A percentile compares a stretch with the other conserved stretches of the same genome.
Evolutionary conservation across 2,797 vertebrate species (phyloP).

Genomic region (Hippoglossus hippoglossus): DNA sequence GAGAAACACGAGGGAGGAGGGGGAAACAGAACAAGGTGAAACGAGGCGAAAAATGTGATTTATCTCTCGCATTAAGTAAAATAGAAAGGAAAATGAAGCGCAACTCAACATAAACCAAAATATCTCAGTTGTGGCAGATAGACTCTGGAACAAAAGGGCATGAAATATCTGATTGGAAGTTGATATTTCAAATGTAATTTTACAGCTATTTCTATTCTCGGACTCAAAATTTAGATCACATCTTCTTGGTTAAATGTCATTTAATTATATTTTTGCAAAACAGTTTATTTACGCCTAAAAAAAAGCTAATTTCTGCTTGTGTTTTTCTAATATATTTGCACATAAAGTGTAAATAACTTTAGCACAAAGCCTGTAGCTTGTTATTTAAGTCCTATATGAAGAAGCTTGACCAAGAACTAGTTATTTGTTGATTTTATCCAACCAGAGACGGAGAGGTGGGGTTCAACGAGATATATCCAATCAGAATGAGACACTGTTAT

Average conservation of each 20-base stretch:
- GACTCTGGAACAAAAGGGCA: neutral
- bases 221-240: neutral
- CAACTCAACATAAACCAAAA: neutral
- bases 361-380: neutral
- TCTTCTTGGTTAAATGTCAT: neutral
- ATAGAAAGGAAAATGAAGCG: conserved; percentile 3
- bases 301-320: neutral
- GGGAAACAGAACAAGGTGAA: neutral
- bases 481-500: conserved; percentile 8
- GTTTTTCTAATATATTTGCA: neutral
- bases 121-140: neutral
- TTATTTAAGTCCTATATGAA: neutral
- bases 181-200: neutral
- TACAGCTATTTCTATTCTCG: neutral
- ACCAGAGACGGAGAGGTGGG: neutral
- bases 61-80: no score
- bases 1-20: conserved; percentile 23
- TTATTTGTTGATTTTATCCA: neutral
- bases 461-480: neutral
- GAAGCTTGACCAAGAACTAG: neutral
- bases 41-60: conserved; percentile 10
- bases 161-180: neutral
- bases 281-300: neutral
- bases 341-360: no score
- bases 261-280: neutral